Base-by-base conservation (phyloP, 2,888 invertebrate species). In the Acronicta aceris region DNA sequence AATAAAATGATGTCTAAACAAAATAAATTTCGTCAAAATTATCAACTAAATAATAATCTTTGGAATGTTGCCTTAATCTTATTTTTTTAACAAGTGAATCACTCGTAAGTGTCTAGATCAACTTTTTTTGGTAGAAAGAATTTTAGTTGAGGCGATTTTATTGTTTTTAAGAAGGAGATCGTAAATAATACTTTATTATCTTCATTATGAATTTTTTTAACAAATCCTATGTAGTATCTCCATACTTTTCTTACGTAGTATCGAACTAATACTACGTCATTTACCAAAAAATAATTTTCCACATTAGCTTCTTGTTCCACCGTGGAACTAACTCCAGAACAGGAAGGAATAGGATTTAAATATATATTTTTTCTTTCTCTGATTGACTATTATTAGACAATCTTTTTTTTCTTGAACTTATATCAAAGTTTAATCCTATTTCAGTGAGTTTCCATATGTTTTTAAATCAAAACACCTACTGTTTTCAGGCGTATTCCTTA, bases 211-310 rank as follows among this genome's bases (percentile, higher is more conserved):
- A 27, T 46, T 55, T 36, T 40, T 16, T 55, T 15, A 27, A 47
- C 16, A 46, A 55, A 55, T 46, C 47, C 55, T 55, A 47, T 30
- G 45, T 38, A 40, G 40, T 55, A 55, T 40, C 25, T 55, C 55
- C 47, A 55, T 38, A 46, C 45, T 40, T 55, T 47, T 40, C 55
- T 46, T 41, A 46, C 45, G 40, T 46, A 55, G 16, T 55, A 55
- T 41, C 55, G 47, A 16, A 47, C 55, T 46, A 49, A 49, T 13
- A 38, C 30, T 16, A 7, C 33, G 7, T 38, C 17, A 49, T 49
- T 36, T 41, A 41, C 15, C 16, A 16, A 15, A 41, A 41, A 41
- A 33, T 33, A 33, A 15, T 33, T 48, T 10, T 21, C 17, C 17
- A 36, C 13, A 16, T 49, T 38, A 16, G 41, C 41, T 41, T 41